These are phyloP conservation scores for Brachymystax lenok DNA, from an alignment of 2,797 vertebrate species.

Conservation along the genomic window DNA sequence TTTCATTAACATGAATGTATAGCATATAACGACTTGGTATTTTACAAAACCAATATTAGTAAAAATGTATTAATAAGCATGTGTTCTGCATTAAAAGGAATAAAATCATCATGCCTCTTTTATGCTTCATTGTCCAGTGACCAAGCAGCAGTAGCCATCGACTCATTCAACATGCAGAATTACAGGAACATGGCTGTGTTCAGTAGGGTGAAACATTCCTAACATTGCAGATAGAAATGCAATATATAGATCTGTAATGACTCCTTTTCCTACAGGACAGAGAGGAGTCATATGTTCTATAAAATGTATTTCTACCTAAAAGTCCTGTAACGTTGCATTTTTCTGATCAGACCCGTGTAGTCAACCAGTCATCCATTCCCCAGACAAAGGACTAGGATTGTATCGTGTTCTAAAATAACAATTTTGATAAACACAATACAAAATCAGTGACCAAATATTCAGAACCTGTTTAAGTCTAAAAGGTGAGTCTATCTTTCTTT, in stretches of 20 bases:
- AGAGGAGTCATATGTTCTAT: not conserved
- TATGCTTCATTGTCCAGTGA: constrained; percentile 4
- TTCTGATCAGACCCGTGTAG: not conserved
- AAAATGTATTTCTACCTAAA: not conserved
- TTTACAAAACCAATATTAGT: constrained; percentile 53
- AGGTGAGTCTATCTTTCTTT: constrained; percentile 14
- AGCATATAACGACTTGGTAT: constrained; percentile 49
- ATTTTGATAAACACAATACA: constrained; percentile 3
- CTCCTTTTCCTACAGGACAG: too few species aligned
- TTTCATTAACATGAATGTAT: constrained; percentile 56
- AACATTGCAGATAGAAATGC: not conserved
- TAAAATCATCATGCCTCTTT: constrained; percentile 32
- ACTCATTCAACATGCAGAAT: constrained; percentile 29
- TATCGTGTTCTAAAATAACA: not conserved
- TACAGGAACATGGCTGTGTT: not conserved
- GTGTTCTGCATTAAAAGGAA: constrained; percentile 43
- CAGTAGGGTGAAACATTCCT: not conserved
- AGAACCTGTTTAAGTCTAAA: constrained; percentile 15
- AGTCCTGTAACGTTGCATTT: too few species aligned
- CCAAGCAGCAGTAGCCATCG: constrained; percentile 5
- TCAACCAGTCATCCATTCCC: constrained; percentile 2
- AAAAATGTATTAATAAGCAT: constrained; percentile 46
- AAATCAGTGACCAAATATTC: constrained; percentile 11
- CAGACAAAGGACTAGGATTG: constrained; percentile 5
- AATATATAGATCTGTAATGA: not conserved